Base-by-base conservation (phyloP, 2,113 vertebrate genomes). In the Solea senegalensis region DNA sequence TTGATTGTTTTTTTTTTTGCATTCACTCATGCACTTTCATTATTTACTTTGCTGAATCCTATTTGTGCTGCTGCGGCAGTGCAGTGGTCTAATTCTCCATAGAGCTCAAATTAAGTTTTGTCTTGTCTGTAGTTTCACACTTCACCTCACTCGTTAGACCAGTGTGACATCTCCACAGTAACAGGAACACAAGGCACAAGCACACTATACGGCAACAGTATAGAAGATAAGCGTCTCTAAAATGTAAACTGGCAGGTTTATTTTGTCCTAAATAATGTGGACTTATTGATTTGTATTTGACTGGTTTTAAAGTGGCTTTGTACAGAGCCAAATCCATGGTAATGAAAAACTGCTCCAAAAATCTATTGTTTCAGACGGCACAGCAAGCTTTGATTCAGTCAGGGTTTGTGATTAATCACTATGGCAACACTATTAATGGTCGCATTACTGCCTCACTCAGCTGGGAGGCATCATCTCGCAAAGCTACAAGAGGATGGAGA, bases 341-440 rank as follows among this genome's bases (percentile, higher is more conserved):
- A 78, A 71, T 43, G 58, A 60, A 63, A 67, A 71, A 14, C 21
- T 13, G 44, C 67, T 8, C 13, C 9, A 62, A 48, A 78, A 68
- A 72, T 69, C 51, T 66, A 61, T 83, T 65, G 65, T 65, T 74
- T 57, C 28, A 77, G 43, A 80, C 28, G 52, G 65, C 68, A 28
- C 52, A 75, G 50, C 52, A 21, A 68, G 60, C 40, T 78, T 74
- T 46, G 68, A 76, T 65, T 75, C 41, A 8, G 54, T 83, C 60
- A 59, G 60, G 58, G 53, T 76, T 69, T 61, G 51, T 88, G 85
- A 90, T 92, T 84, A 85, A 91, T 87, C 82, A 65, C 81, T 60
- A 78, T 78, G 76, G 84, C 72, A 82, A 85, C 72, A 65, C 70
- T 67, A 84, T 89, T 88, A 89, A 89, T 82, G 83, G 74, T 68